Base-by-base conservation (phyloP, 2,113 vertebrate genomes). In the Triplophysa siluroides region DNA sequence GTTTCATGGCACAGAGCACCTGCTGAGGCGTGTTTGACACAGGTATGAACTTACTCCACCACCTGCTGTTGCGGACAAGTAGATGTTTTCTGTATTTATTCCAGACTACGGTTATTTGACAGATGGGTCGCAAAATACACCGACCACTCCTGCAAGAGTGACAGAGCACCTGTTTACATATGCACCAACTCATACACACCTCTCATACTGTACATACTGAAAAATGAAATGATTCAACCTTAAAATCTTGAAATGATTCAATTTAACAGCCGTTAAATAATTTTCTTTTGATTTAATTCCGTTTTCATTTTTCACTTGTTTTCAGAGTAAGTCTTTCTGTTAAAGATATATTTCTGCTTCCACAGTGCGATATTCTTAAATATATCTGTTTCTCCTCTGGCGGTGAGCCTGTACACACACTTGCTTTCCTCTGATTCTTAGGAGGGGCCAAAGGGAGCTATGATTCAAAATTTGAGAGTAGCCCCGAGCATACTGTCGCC, bases 401-500 rank as follows among this genome's bases (percentile, higher is more conserved):
- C 52, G 13, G 18, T 65, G 16, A 76, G 29, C 58, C 50, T 80
- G 45, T 38, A 68, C 77, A 74, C 66, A 38, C 47, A 65, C 26
- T 38, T 12, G 14, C 54, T 74, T 24, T 21, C 61, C 72, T 76
- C 47, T 72, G 73, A 77, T 54, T 77, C 47, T 65, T 38, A 47
- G 14, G 60, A 73, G 66, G 54, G 33, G 73, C 62, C 73, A 81
- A 68, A 78, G 54, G 58, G 56, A 81, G 29, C 61, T 74, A 5
- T 63, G 26, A 78, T 67, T 68, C 45, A 78, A 63, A 80, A 77
- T 66, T 58, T 41, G 45, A 78, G 72, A 64, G 24, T 43, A 23
- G 74, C 67, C 68, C 52, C 2, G 60, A 81, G 78, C 75, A 47
- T 56, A 60, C 41, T 60, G 80, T 84, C 69, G 70, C 83, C 54